Base-by-base conservation (phyloP, 2,797 vertebrate genomes). In the Falco concolor region DNA sequence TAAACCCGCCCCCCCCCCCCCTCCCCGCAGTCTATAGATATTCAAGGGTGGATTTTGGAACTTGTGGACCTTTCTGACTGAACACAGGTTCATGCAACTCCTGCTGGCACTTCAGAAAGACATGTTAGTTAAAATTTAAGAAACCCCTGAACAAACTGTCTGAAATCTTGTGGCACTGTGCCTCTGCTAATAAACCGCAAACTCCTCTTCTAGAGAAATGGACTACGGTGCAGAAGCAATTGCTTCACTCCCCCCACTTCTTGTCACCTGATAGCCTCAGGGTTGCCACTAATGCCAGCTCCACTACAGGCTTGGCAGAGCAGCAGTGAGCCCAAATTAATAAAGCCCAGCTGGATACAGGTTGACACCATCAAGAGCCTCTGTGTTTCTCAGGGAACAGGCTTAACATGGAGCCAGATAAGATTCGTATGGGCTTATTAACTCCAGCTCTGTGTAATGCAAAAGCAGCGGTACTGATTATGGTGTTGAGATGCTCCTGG, bases 401-500 rank as follows among this genome's bases (percentile, higher is more conserved):
- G 32, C 38, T 92, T 85, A 74, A 64, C 49, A 21, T 16, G n/a
- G 44, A 91, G 82, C n/a, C 85, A 81, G 82, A 19, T 45, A 60
- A 87, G 44, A 77, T 83, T 93, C 78, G 67, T 20, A 53, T 8
- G 16, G 57, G 16, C 38, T 85, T 60, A 61, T 77, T 67, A 81
- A 80, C 64, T 83, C 52, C 44, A 83, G 40, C 40, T 76, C 89
- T 67, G 68, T 59, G 36, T 70, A 82, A 79, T 6, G n/a, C 52
- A 74, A 89, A 89, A 60, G 53, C 72, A 85, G 78, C 72, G 89
- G 57, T 45, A 84, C 34, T 56, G 67, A 87, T 84, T 80, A 67
- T 6, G 42, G 82, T 95, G 64, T 7, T 70, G 87, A 85, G 89
- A 91, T 83, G 93, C 64, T 95, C 84, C 89, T 85, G 75, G 84